Evolutionary conservation across 64 coral and sea anemone genomes (phyloP), one percentile per base, ranked within the genome.

Genomic region (Montipora foliosa): DNA sequence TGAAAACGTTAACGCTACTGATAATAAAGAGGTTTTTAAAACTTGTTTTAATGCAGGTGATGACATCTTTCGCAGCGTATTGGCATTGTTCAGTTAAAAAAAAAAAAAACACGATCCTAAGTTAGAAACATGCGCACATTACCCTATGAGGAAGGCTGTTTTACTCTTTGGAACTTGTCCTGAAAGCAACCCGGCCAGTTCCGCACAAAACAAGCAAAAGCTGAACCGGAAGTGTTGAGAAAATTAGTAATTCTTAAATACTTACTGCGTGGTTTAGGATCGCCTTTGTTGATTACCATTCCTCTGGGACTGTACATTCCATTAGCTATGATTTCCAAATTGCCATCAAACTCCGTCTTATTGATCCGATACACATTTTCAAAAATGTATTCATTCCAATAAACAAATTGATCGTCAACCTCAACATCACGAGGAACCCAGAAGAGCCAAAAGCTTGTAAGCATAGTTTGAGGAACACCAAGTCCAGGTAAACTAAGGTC

Each of bases 231-330:
- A 37, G 37, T 37, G 37, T 37, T 37, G 37, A 37, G 37, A 37
- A 37, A 37, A 37, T 37, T 11, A 57, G 11, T 57, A 2, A 57
- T 4, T 64, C 8, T 14, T 22, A 29, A 71, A 4, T 82, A 86
- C 82, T 86, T 45, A 86, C 82, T 6, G 7, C 22, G 19, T 72
- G 2, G 44, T 21, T 16, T 22, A 51, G 44, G 8, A 12, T 71
- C 19, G 6, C 82, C 82, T 71, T 72, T 72, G 10, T 71, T 49
- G 19, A 86, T 48, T 24, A 44, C 82, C 5, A 86, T 86, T 86
- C 64, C 82, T 21, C 64, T 11, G 14, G 62, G 82, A 16, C 19
- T 22, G 46, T 21, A 49, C 45, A 47, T 20, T 19, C 82, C 64
- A 4, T 12, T 5, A 50, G 29, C 13, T 47, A 82, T 25, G 24